Evolutionary conservation across 2,113 vertebrate species (phyloP).

Genomic region (Morone saxatilis): DNA sequence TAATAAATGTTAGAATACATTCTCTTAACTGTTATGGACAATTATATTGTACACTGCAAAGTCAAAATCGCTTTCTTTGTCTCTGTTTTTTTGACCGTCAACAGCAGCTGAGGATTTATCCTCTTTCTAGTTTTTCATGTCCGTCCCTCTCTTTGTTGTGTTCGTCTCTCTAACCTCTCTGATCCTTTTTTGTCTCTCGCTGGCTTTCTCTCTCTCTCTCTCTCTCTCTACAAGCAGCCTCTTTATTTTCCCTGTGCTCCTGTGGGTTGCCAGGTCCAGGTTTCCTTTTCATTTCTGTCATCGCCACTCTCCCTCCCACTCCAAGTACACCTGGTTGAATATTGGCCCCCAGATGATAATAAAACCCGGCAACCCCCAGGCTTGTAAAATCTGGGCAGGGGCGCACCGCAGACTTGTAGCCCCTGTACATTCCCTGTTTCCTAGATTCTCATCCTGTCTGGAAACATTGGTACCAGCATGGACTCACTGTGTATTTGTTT

Average conservation of each 20-base stretch:
- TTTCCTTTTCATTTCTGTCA: slow-evolving; percentile 77
- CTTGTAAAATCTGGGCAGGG: slow-evolving; percentile 65
- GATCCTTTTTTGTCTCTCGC: slow-evolving; percentile 4
- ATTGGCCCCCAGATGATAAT: slow-evolving; percentile 73
- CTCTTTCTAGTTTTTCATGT: background rate
- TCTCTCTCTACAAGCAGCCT: background rate
- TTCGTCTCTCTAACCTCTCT: slow-evolving; percentile 13
- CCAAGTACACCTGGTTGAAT: slow-evolving; percentile 73
- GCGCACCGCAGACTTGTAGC: slow-evolving; percentile 18
- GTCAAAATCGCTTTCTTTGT: background rate
- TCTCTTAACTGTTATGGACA: background rate
- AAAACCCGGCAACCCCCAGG: slow-evolving; percentile 61
- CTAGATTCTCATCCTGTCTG: slow-evolving; percentile 66
- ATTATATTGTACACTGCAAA: background rate
- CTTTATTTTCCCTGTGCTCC: slow-evolving; percentile 27
- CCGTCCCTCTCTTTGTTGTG: background rate
- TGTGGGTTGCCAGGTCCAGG: slow-evolving; percentile 50
- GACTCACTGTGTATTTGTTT: slow-evolving; percentile 60
- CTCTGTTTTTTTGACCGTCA: background rate
- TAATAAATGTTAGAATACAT: background rate
- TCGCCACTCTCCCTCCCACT: slow-evolving; percentile 55
- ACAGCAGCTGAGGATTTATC: slow-evolving; percentile 11
- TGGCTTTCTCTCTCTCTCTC: background rate
- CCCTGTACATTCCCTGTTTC: slow-evolving; percentile 42
- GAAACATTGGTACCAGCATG: slow-evolving; percentile 52